phyloP scores from a whole-genome alignment of 2,797 vertebrate genomes.

The Aplochiton taeniatus region DNA sequence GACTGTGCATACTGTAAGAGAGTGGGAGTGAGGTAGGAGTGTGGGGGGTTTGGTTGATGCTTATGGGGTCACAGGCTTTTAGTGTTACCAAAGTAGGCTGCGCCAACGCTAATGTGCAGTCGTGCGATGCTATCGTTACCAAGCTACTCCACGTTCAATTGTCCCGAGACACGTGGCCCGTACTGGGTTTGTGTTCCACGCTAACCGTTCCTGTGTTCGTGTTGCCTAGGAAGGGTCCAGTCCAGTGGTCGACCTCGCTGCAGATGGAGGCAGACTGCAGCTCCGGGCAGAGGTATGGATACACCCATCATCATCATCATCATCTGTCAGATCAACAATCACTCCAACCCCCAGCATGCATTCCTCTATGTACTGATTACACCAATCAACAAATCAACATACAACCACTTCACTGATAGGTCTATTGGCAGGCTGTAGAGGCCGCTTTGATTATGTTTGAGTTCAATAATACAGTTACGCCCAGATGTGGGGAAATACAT shows the following conservation, averaged over 20 bases:
- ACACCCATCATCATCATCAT: background rate
- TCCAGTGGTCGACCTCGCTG: background rate
- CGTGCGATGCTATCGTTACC: background rate
- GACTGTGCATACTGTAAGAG: conserved; percentile 31
- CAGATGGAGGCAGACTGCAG: background rate
- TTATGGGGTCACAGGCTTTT: conserved; percentile 41
- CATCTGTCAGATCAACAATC: too few species aligned
- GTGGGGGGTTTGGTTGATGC: conserved; percentile 10
- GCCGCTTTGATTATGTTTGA: background rate
- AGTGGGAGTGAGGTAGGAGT: background rate
- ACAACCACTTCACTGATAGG: too few species aligned
- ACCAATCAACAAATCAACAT: background rate
- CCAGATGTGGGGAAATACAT: too few species aligned
- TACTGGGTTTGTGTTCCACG: conserved; percentile 2
- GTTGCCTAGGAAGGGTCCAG: background rate
- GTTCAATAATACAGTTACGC: background rate
- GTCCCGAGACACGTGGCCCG: background rate
- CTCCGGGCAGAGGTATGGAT: conserved; percentile 6
- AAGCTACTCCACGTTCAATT: too few species aligned
- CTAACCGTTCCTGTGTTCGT: conserved; percentile 2
- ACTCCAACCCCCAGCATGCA: too few species aligned
- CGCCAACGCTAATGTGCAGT: conserved; percentile 43
- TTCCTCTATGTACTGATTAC: too few species aligned
- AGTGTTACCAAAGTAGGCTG: conserved; percentile 39
- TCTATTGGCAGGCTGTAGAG: background rate